phyloP scores from a whole-genome alignment of 1,140 invertebrate species.

The Riptortus pedestris region DNA sequence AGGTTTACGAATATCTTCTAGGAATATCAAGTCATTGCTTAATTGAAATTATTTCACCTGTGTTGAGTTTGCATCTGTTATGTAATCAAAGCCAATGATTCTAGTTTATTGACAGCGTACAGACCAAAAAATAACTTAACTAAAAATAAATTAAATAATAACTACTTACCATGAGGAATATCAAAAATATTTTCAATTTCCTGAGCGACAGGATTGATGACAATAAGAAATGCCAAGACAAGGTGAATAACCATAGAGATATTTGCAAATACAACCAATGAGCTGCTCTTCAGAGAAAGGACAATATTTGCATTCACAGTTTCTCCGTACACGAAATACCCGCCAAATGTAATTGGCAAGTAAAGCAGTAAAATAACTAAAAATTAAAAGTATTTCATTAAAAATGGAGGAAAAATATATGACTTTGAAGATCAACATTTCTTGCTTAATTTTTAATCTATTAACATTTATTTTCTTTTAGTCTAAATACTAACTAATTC shows the following conservation, averaged over 20 bases:
- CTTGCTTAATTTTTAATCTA: no score
- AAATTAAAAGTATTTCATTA: conserved; percentile 31
- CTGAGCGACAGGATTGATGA: conserved; percentile 55
- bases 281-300: conserved; percentile 40
- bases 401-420: neutral
- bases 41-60: no score
- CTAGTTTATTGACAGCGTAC: no score
- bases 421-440: neutral
- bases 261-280: conserved; percentile 43
- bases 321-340: conserved; percentile 51
- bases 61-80: no score
- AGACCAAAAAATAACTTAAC: no score
- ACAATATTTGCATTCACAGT: conserved; percentile 44
- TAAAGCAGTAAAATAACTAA: conserved; percentile 48
- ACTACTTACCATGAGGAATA: conserved; percentile 49
- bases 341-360: conserved; percentile 44
- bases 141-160: no score
- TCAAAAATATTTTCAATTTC: conserved; percentile 57
- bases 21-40: no score
- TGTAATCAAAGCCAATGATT: no score
- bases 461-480: no score
- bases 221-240: conserved; percentile 51
- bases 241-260: conserved; percentile 51
- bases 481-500: no score
- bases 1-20: no score